phyloP scores from a whole-genome alignment of 2,888 invertebrate species.

The Drosophila affinis region DNA sequence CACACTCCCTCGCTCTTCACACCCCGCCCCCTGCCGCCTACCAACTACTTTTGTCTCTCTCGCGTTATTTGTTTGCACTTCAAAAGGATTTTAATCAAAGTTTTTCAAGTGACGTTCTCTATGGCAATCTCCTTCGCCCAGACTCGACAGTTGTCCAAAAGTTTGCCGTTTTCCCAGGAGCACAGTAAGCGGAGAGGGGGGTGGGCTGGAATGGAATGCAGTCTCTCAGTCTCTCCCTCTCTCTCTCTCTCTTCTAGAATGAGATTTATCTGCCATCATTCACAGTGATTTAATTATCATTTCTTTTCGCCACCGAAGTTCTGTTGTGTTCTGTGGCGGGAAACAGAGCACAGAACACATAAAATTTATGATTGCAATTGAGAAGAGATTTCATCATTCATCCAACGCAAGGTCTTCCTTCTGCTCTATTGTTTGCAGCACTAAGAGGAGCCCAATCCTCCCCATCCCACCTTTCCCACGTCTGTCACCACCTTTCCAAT shows the following conservation, averaged over 20 bases:
- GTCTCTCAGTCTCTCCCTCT: background rate
- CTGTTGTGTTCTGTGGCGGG: background rate
- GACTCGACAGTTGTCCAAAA: slow-evolving; percentile 9
- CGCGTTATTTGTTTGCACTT: slow-evolving; percentile 75
- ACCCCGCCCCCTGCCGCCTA: background rate
- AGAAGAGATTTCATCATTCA: slow-evolving; percentile 11
- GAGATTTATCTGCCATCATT: slow-evolving; percentile 67
- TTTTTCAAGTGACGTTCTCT: slow-evolving; percentile 66
- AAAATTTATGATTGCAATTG: slow-evolving; percentile 43
- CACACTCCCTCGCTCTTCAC: background rate
- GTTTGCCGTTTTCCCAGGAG: slow-evolving; percentile 48
- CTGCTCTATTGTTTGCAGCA: background rate
- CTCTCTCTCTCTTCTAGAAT: slow-evolving; percentile 1
- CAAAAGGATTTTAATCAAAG: slow-evolving; percentile 77
- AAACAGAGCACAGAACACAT: slow-evolving; percentile 2
- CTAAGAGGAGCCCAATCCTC: background rate
- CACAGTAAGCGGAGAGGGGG: background rate
- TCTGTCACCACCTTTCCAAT: slow-evolving; percentile 16
- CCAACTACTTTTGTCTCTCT: slow-evolving; percentile 70
- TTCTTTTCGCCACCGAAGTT: slow-evolving; percentile 23
- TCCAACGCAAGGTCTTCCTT: background rate
- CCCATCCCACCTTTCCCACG: too few relatives aligned
- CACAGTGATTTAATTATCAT: slow-evolving; percentile 72
- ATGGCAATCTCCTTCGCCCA: slow-evolving; percentile 3
- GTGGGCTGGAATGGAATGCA: too few relatives aligned